Evolutionary conservation across 1,140 invertebrate genomes (phyloP).

Genomic region (Cyclina sinensis): DNA sequence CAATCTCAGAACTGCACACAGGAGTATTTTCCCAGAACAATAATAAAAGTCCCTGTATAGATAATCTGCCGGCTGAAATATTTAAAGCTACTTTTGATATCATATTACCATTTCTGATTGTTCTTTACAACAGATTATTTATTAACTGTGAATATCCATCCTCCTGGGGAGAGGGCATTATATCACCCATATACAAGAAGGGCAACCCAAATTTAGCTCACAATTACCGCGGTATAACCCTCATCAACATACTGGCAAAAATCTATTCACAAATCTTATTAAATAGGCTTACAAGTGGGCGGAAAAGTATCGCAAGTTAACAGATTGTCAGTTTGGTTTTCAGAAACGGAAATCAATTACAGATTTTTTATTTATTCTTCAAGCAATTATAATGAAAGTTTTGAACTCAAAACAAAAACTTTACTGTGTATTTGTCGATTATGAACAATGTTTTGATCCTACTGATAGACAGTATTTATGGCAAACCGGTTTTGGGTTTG

Average conservation of each 20-base stretch:
- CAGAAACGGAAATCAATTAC: too few relatives aligned
- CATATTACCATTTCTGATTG: neutral
- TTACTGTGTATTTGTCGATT: neutral
- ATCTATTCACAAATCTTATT: too few relatives aligned
- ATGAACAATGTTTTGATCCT: neutral
- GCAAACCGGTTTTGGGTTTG: too few relatives aligned
- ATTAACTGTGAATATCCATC: neutral
- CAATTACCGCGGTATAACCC: neutral
- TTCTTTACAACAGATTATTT: neutral
- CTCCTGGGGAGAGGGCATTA: neutral
- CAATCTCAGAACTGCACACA: too few relatives aligned
- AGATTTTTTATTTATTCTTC: neutral
- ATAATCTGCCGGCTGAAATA: neutral
- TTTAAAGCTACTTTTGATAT: conserved; percentile 1
- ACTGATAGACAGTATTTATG: neutral
- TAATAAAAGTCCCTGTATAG: neutral
- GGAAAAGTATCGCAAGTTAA: neutral
- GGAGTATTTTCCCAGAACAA: neutral
- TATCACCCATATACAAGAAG: neutral
- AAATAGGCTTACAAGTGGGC: too few relatives aligned
- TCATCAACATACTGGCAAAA: neutral
- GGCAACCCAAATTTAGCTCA: neutral
- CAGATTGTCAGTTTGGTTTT: neutral
- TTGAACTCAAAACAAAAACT: neutral
- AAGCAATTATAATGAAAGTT: neutral